Conservation (phyloP, 2,113 vertebrate genomes). For the Callaeas wilsoni region DNA sequence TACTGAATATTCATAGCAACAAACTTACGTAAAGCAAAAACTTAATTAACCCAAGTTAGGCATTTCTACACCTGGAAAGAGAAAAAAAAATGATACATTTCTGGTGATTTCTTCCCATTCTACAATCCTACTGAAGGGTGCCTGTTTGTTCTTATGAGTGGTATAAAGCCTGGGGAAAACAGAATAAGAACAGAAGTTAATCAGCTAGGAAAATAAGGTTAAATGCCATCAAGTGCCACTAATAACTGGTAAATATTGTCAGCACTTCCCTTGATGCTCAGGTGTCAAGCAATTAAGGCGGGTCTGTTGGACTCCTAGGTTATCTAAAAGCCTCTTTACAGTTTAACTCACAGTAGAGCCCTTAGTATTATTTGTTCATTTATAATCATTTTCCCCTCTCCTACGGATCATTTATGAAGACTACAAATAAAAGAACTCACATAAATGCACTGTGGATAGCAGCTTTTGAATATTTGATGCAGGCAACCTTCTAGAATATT, state of each 20-base stretch:
- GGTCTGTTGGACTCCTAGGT: background rate
- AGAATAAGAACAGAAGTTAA: background rate
- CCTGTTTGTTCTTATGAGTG: background rate
- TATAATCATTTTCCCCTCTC: background rate
- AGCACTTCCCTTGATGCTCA: background rate
- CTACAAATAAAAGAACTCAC: background rate
- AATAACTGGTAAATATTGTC: background rate
- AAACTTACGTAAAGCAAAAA: background rate
- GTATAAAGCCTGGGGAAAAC: background rate
- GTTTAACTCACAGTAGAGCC: background rate
- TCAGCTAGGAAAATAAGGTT: background rate
- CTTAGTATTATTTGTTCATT: background rate
- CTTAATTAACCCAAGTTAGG: background rate
- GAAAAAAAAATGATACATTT: background rate
- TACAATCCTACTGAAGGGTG: background rate
- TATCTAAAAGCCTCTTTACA: background rate
- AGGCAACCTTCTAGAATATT: background rate
- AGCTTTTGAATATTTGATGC: conserved; percentile 45
- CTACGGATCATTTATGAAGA: background rate
- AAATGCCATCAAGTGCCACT: background rate
- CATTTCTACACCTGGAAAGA: background rate
- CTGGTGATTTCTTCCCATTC: background rate
- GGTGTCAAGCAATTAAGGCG: background rate
- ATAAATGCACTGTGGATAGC: background rate
- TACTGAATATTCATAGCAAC: background rate